Evolutionary conservation across 2,888 invertebrate genomes (phyloP), one percentile per base, ranked within the genome.

Genomic region (Aphelenchoides bicaudatus): DNA sequence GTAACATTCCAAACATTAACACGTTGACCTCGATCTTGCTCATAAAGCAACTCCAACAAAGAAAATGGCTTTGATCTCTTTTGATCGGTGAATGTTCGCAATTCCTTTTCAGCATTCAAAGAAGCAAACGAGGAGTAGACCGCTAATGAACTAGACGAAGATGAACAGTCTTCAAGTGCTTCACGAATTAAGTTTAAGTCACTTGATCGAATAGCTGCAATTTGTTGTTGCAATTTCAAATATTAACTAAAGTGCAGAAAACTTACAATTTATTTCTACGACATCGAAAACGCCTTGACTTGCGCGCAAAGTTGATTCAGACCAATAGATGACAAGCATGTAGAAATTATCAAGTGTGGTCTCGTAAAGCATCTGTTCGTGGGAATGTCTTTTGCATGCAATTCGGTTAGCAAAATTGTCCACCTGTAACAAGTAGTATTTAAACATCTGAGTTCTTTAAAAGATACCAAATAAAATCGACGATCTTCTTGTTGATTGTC

Each of bases 261-360:
- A 52, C 47, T 46, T 29, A 65, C 65, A 48, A 39, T 39, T 16
- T 21, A 65, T 62, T 21, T 67, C 57, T 23, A 29, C 43, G 8
- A 66, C 64, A n/a, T 29, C 54, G 8, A 31, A 47, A 10, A 30
- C 31, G 25, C 53, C 50, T 30, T 31, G 27, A 6, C 52, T 31
- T 10, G 56, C 60, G 43, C 34, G 49, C 28, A 67, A 49, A 8
- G 47, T 58, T n/a, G 47, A 55, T 55, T 67, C 67, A 2, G 70
- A 39, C 67, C 67, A 67, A 28, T 58, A 52, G 21, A 70, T 61
- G 23, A 64, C 69, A 31, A 67, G 56, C 6, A 56, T 37, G 43
- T 16, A 52, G 37, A 67, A 67, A 16, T 57, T 50, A 3, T 63
- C 34, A 10, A 67, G 23, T 25, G 57, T 28, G 34, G 52, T 56